phyloP scores from a whole-genome alignment of 2,797 vertebrate species.

The Chelon labrosus region DNA sequence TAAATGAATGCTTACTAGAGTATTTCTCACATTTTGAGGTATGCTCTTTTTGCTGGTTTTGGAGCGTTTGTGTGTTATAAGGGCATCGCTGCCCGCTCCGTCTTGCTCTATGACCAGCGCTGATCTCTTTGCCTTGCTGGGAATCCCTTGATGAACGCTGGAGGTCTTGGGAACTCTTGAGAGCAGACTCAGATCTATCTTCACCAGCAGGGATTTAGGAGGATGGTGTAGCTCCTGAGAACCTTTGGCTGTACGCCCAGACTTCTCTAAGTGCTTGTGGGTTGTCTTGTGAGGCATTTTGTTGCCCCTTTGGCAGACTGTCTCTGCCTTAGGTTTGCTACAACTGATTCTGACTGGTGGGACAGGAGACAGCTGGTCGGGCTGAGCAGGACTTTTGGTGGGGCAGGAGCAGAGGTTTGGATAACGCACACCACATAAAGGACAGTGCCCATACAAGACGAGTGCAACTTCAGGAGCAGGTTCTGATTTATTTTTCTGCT shows the following conservation, averaged over 20 bases:
- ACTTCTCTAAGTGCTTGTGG: slow-evolving; percentile 61
- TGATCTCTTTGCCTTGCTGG: slow-evolving; percentile 72
- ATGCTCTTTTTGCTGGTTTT: slow-evolving; percentile 83
- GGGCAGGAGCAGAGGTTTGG: slow-evolving; percentile 61
- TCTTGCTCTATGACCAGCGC: slow-evolving; percentile 48
- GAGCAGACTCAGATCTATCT: slow-evolving; percentile 89
- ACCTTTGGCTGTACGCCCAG: slow-evolving; percentile 41
- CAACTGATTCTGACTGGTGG: slow-evolving; percentile 57
- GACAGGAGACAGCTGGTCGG: slow-evolving; percentile 66
- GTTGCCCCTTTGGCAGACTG: slow-evolving; percentile 63
- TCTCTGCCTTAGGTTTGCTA: slow-evolving; percentile 60
- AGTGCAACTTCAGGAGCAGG: slow-evolving; percentile 49
- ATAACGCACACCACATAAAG: slow-evolving; percentile 42
- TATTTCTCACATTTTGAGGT: slow-evolving; percentile 60
- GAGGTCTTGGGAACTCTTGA: slow-evolving; percentile 83
- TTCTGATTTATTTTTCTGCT: slow-evolving; percentile 67
- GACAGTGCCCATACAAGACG: slow-evolving; percentile 61
- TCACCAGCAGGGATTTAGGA: slow-evolving; percentile 85
- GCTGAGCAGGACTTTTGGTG: slow-evolving; percentile 59
- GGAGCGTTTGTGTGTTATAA: slow-evolving; percentile 40
- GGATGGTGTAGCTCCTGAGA: not conserved
- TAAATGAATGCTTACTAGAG: not conserved
- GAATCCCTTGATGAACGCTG: slow-evolving; percentile 53
- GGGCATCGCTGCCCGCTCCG: slow-evolving; percentile 52
- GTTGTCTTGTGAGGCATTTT: slow-evolving; percentile 76